Evolutionary conservation across 2,888 invertebrate species (phyloP), one percentile per base, ranked within the genome.

Genomic region (Chesias legatella): DNA sequence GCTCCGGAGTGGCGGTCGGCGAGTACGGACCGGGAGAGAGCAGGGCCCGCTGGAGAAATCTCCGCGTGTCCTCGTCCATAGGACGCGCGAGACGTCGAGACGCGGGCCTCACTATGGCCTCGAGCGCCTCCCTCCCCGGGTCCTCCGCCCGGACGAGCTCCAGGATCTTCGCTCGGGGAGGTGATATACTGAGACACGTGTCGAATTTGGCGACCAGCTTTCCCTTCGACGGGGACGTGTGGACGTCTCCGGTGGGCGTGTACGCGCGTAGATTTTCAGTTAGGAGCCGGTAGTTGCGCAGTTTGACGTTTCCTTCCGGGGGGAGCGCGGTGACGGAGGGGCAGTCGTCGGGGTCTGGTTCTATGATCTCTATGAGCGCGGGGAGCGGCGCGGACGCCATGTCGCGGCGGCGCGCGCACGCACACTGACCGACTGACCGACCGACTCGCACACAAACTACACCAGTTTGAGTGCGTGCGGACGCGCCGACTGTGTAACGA

Each of bases 91-190:
- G 70, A 4, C 84, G 73, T 5, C 86, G 72, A 6, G 82, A 77
- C 7, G 74, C 66, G 0, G 88, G 82, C 42, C 79, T 62, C 28
- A 88, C 84, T 40, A 88, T 86, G 8, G 80, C 86, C 53, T 82
- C 84, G 29, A 88, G 64, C 13, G 79, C 73, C 6, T 82, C 84
- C 1, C 76, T 67, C 0, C 81, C 86, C 0, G 82, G 79, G 35
- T 85, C 83, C 27, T 75, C 81, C 0, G 83, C 80, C 11, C 80
- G 62, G 28, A 89, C 66, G 20, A 89, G 69, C 49, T 81, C 79
- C 21, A 89, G 66, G 38, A 89, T 83, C 48, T 67, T 73, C 6
- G 78, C 68, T 11, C 88, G 69, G 7, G 84, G 77, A 0, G 86
- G 80, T 1, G 82, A 75, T 24, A 84, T 67, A 1, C 65, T 62